Conservation (phyloP, 1,140 invertebrate species). For the Ips typographus region DNA sequence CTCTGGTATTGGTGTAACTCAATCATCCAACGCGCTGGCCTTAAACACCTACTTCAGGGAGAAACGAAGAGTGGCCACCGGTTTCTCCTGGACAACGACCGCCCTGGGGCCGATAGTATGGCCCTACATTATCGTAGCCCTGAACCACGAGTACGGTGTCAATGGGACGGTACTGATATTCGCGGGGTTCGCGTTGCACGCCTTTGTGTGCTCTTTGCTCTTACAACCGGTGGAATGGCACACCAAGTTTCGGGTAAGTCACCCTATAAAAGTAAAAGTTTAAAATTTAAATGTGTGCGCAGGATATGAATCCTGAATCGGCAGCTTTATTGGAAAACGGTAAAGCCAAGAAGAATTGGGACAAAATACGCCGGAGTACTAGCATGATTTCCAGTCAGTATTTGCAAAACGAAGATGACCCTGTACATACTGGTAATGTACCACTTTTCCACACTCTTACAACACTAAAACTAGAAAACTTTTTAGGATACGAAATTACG, state of each 20-base stretch:
- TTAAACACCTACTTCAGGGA: constrained; percentile 55
- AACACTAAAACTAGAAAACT: background rate
- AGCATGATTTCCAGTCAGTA: constrained; percentile 64
- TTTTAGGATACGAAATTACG: constrained; percentile 63
- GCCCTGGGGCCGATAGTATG: constrained; percentile 55
- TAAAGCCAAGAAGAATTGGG: constrained; percentile 12
- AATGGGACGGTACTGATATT: constrained; percentile 53
- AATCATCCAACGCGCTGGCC: constrained; percentile 58
- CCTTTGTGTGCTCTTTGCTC: constrained; percentile 51
- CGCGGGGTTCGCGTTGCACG: constrained; percentile 51
- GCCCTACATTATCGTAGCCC: constrained; percentile 51
- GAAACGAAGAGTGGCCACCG: constrained; percentile 52
- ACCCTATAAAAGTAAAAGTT: background rate
- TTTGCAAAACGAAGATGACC: constrained; percentile 66
- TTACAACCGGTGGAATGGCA: constrained; percentile 60
- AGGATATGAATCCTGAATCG: constrained; percentile 32
- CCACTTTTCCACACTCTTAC: background rate
- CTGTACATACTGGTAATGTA: constrained; percentile 36
- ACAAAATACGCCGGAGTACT: constrained; percentile 25
- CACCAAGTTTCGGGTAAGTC: constrained; percentile 50
- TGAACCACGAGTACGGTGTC: constrained; percentile 50
- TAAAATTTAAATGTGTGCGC: background rate
- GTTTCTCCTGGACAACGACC: constrained; percentile 53
- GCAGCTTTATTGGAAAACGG: constrained; percentile 33
- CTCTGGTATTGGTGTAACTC: constrained; percentile 60